A percentile compares a stretch with the other conserved stretches of the same genome.
phyloP scores from a whole-genome alignment of 2,797 vertebrate genomes.

The Artibeus jamaicensis region DNA sequence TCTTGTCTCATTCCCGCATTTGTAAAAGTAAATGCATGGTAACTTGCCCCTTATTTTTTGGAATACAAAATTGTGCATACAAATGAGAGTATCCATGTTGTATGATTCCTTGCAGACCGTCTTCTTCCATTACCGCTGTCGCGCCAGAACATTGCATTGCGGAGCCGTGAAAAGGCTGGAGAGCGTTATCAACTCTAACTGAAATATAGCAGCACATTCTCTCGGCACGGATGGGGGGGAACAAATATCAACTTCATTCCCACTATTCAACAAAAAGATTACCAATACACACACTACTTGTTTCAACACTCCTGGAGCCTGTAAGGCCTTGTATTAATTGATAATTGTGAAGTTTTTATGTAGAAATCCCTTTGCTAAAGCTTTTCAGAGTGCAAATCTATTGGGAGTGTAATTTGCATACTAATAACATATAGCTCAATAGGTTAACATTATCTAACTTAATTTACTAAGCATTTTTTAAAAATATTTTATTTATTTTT shows the following conservation, averaged over 20 bases:
- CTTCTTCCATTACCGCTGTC: slow-evolving; percentile 72
- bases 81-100: slow-evolving; percentile 76
- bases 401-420: background rate
- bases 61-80: slow-evolving; percentile 78
- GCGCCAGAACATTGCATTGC: slow-evolving; percentile 64
- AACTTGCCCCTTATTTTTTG: slow-evolving; percentile 73
- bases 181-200: slow-evolving; percentile 76
- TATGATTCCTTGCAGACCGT: slow-evolving; percentile 71
- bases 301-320: background rate
- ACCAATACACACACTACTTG: background rate
- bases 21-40: slow-evolving; percentile 76
- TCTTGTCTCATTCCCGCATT: slow-evolving; percentile 71
- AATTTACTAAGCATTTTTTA: background rate
- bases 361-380: background rate
- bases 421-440: background rate
- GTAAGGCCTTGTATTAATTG: background rate
- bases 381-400: background rate
- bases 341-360: slow-evolving; percentile 29
- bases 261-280: background rate
- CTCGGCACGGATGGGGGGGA: background rate
- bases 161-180: slow-evolving; percentile 64
- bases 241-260: background rate
- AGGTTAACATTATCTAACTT: background rate
- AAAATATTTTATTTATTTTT: too few species aligned
- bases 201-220: slow-evolving; percentile 60